phyloP scores from a whole-genome alignment of 2,888 invertebrate genomes.

The Apamea anceps region DNA sequence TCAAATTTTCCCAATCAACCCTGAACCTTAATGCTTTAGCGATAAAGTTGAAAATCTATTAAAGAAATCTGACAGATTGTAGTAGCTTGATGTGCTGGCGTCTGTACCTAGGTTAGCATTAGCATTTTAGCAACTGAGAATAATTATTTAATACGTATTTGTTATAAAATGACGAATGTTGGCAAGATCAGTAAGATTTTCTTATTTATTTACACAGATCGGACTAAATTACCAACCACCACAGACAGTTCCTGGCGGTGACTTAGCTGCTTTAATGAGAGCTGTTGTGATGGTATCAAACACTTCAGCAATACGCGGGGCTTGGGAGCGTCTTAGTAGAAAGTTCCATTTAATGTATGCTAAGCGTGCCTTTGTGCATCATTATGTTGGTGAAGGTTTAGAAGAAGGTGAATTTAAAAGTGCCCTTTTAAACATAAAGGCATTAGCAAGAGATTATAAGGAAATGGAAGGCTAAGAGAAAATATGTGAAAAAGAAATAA shows the following conservation, averaged over 20 bases:
- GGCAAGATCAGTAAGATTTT: background rate
- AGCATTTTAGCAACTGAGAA: background rate
- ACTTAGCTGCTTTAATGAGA: conserved; percentile 93
- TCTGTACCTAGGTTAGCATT: too few relatives aligned
- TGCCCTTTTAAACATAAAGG: conserved; percentile 91
- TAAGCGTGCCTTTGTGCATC: conserved; percentile 96
- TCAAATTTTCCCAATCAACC: too few relatives aligned
- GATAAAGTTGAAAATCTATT: too few relatives aligned
- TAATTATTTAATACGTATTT: background rate
- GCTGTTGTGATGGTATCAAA: conserved; percentile 97
- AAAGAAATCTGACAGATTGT: too few relatives aligned
- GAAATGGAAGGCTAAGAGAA: conserved; percentile 90
- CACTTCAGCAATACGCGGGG: conserved; percentile 93
- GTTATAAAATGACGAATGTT: background rate
- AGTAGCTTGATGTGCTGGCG: too few relatives aligned
- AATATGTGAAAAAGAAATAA: conserved; percentile 1
- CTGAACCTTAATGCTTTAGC: too few relatives aligned
- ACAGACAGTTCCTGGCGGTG: conserved; percentile 93
- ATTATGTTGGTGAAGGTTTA: conserved; percentile 94
- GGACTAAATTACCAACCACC: conserved; percentile 95
- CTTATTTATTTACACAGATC: conserved; percentile 84
- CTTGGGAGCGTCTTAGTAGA: conserved; percentile 94
- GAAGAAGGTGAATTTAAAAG: conserved; percentile 92
- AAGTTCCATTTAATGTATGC: conserved; percentile 96
- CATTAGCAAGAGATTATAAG: conserved; percentile 92